Percentiles rank a stretch among this genome's conserved stretches.
Conservation (phyloP, 2,797 vertebrate species). For the Denticeps clupeoides region DNA sequence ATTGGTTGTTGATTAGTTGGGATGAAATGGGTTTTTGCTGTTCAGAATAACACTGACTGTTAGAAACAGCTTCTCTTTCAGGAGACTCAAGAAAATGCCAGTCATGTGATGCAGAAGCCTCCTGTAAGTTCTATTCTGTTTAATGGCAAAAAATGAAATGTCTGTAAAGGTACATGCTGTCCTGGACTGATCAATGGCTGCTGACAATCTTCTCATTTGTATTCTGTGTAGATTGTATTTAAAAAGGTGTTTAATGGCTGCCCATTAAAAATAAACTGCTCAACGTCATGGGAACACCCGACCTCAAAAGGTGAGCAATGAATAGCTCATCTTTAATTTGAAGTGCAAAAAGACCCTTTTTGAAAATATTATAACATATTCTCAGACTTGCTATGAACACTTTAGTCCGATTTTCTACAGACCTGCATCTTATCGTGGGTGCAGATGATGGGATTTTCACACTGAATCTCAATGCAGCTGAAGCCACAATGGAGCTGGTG, state of each 20-base stretch:
- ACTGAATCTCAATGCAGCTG: conserved; percentile 66
- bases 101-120: no score
- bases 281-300: conserved; percentile 68
- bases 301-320: conserved; percentile 68
- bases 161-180: no score
- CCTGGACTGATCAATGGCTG: no score
- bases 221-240: conserved; percentile 58
- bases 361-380: not conserved
- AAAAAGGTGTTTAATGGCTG: conserved; percentile 80
- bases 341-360: not conserved
- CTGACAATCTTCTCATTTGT: not conserved
- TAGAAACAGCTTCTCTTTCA: no score
- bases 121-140: no score
- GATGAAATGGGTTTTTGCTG: no score
- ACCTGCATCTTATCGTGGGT: conserved; percentile 74
- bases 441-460: conserved; percentile 83
- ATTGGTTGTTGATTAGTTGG: no score
- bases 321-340: not conserved
- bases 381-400: no score
- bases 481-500: conserved; percentile 81
- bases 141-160: no score
- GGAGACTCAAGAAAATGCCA: no score
- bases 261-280: conserved; percentile 71
- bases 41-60: no score
- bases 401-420: conserved; percentile 37